phyloP scores from a whole-genome alignment of 2,113 vertebrate species.

The Papio anubis region DNA sequence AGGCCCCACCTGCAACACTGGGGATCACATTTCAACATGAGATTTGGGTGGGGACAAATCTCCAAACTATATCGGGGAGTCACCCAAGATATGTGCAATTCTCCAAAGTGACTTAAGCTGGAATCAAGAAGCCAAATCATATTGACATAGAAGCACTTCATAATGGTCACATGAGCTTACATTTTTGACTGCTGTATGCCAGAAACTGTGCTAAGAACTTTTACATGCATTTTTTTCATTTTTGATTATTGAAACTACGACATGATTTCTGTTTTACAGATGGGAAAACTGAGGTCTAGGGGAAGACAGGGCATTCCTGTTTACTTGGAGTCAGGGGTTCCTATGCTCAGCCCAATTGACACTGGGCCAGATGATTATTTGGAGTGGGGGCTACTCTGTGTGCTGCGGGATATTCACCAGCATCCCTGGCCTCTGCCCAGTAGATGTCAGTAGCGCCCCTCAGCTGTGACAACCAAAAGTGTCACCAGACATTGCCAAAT shows the following conservation, averaged over 20 bases:
- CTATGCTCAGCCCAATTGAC: neutral
- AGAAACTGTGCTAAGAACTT: neutral
- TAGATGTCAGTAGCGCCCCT: neutral
- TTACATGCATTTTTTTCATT: neutral
- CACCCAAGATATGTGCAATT: accelerated
- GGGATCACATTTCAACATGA: too few relatives aligned
- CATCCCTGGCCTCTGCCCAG: neutral
- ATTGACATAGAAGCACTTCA: accelerated
- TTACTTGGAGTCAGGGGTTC: accelerated
- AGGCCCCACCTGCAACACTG: too few relatives aligned
- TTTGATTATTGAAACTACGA: neutral
- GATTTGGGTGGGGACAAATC: too few relatives aligned
- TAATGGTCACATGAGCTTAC: neutral
- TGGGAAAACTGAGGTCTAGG: accelerated
- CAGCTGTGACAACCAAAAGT: accelerated
- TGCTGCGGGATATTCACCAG: neutral
- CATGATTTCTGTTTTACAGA: neutral
- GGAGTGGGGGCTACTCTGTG: neutral
- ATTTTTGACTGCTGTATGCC: neutral
- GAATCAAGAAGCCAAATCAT: neutral
- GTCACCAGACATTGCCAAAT: neutral
- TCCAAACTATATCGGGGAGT: too few relatives aligned
- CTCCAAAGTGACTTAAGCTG: neutral
- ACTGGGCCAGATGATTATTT: neutral
- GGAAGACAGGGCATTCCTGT: accelerated